phyloP scores from a whole-genome alignment of 2,888 invertebrate genomes.

The Oscheius myriophilus region DNA sequence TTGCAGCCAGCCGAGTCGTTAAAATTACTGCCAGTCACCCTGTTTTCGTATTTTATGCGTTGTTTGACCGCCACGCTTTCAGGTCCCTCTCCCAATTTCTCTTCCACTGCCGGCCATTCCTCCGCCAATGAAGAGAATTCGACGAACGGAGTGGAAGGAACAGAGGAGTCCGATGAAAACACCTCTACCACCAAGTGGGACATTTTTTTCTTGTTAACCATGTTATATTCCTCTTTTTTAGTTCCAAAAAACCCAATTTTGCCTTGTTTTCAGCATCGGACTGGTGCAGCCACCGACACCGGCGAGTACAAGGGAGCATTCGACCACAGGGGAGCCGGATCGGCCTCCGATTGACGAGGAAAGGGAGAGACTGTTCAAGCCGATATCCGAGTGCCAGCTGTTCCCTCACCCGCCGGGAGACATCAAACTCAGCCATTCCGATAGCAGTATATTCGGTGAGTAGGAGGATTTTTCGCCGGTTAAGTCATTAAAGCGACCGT shows the following conservation, averaged over 20 bases:
- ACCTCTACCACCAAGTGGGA: too few species aligned
- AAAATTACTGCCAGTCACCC: too few species aligned
- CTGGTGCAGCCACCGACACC: slow-evolving; percentile 56
- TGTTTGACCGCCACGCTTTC: too few species aligned
- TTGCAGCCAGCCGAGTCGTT: too few species aligned
- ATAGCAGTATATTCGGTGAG: slow-evolving; percentile 52
- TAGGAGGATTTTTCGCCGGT: not conserved
- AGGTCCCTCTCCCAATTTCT: not conserved
- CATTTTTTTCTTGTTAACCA: not conserved
- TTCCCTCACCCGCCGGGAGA: slow-evolving; percentile 20
- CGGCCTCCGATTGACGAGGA: slow-evolving; percentile 13
- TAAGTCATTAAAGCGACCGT: not conserved
- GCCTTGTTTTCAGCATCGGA: slow-evolving; percentile 41
- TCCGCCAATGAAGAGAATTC: too few species aligned
- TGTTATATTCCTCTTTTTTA: too few species aligned
- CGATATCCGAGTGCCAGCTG: slow-evolving; percentile 32
- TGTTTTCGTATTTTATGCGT: too few species aligned
- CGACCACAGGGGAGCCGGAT: slow-evolving; percentile 32
- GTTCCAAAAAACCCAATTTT: too few species aligned
- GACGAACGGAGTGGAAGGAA: too few species aligned
- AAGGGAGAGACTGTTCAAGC: slow-evolving; percentile 32
- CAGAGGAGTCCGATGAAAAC: too few species aligned
- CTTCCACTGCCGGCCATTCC: not conserved
- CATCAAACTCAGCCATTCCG: slow-evolving; percentile 53
- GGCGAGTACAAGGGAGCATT: slow-evolving; percentile 45